Percentiles rank a stretch among this genome's conserved stretches.
These are phyloP conservation scores for Poecilus cupreus DNA, from an alignment of 2,888 invertebrate genomes.

Conservation along the genomic window DNA sequence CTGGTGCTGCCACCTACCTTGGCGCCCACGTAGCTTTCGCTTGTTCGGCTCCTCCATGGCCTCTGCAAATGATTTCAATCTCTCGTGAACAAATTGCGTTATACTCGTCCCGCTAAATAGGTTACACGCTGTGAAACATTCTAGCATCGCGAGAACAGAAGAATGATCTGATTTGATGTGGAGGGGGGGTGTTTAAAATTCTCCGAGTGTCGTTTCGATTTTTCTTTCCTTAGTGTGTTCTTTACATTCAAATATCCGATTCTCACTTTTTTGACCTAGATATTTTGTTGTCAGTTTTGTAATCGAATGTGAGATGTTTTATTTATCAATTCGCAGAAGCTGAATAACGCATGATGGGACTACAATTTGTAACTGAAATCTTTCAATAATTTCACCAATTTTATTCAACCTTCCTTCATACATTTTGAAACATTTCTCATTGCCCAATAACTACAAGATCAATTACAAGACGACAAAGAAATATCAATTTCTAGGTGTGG, in stretches of 20 bases:
- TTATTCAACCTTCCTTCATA: too few species aligned
- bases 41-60: not conserved
- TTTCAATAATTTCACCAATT: too few species aligned
- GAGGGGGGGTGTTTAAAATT: constrained; percentile 11
- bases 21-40: constrained; percentile 21
- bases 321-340: not conserved
- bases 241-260: constrained; percentile 34
- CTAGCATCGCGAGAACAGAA: constrained; percentile 10
- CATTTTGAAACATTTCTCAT: too few species aligned
- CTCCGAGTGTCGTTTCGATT: not conserved
- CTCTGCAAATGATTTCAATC: constrained; percentile 40
- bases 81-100: constrained; percentile 41
- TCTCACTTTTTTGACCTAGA: constrained; percentile 36
- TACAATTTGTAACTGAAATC: not conserved
- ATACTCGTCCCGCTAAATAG: constrained; percentile 28
- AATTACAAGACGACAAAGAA: too few species aligned
- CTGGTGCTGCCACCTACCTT: not conserved
- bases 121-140: constrained; percentile 34
- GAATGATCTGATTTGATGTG: constrained; percentile 9
- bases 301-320: constrained; percentile 26
- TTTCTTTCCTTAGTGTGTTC: constrained; percentile 8
- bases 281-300: constrained; percentile 35
- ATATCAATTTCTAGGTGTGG: too few species aligned
- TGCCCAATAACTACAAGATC: too few species aligned
- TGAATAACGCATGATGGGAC: not conserved